Base-by-base conservation (phyloP, 1,140 invertebrate species). In the Diprion similis region DNA sequence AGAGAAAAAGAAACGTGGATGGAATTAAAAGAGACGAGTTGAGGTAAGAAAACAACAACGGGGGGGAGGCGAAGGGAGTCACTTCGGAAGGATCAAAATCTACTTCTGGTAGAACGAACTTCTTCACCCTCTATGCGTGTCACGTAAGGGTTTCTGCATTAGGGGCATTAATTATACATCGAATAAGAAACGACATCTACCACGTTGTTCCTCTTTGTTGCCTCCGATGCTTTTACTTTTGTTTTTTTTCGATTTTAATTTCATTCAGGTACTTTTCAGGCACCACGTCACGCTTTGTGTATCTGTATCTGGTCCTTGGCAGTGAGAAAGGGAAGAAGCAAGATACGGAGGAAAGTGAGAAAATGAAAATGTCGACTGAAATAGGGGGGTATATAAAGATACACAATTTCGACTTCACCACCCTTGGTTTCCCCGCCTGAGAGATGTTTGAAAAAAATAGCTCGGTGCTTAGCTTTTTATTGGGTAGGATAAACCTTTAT, bases 381-480 rank as follows among this genome's bases (percentile, higher is more conserved):
- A 59, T 6, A 59, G n/a, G 24, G 24, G 6, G 51, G 9, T 59
- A 59, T 6, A 37, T 6, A 37, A 3, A 37, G 2, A 37, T 37
- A 37, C 24, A 59, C n/a, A 59, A 59, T 59, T 59, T 59, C 51
- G n/a, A 59, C 11, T 13, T 8, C 24, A 37, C n/a, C 51, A 9
- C 51, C 51, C 51, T 17, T 0, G 51, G n/a, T 15, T 59, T 17
- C 51, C 51, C n/a, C 6, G 51, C 51, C 51, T 13, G 11, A 17
- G 51, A 59, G 51, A 59, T 59, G 51, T 59, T 59, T 59, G 51
- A 59, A 59, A 59, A 59, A 59, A 59, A 59, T 59, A 17, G 51
- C 51, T 59, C 51, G 6, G 51, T 59, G 51, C 51, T 59, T 59
- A 59, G 51, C 51, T 59, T 59, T 59, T 59, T 59, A 59, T 59